Base-by-base conservation (phyloP, 1,140 invertebrate species). In the Odontomachus brunneus region DNA sequence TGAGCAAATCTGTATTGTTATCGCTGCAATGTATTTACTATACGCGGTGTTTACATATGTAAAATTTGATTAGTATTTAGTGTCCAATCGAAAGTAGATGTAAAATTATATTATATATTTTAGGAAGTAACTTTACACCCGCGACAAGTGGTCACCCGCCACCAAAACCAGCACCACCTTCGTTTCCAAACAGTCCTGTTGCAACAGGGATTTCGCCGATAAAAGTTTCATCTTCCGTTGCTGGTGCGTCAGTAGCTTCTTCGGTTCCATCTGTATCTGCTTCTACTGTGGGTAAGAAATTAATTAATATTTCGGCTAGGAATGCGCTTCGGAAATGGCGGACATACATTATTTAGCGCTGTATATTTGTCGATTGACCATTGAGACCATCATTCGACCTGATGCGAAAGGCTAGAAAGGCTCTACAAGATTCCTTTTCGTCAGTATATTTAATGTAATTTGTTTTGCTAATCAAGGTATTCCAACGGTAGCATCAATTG, bases 141-240 rank as follows among this genome's bases (percentile, higher is more conserved):
- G 88, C 90, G n/a, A 93, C 90, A 5, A 89, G 74, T 85, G 89
- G 91, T n/a, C n/a, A n/a, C 44, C 91, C 91, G 51, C 93, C 93
- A 24, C 93, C 93, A 62, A 94, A 94, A 83, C 93, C 93, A 74
- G 91, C 92, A 74, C 93, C 93, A 48, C 93, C 93, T 49, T 94
- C 93, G 5, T 94, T 94, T 90, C 92, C 93, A 83, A 94, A 91
- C 66, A 94, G 93, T 86, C 93, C 93, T 69, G 90, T 93, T 2
- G 29, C 73, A 55, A 76, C 84, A 48, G 86, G 86, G 57, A 88
- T 88, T 7, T 90, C 92, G 24, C 89, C 91, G 19, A 82, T 91
- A 12, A 91, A 91, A 74, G 71, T 88, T 44, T 67, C 89, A 65
- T 12, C 88, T n/a, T 14, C 89, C 15, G 76, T 69, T 33, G 71